These are phyloP conservation scores for Rhinoraja longicauda DNA, from an alignment of 2,797 vertebrate species.

Conservation along the genomic window DNA sequence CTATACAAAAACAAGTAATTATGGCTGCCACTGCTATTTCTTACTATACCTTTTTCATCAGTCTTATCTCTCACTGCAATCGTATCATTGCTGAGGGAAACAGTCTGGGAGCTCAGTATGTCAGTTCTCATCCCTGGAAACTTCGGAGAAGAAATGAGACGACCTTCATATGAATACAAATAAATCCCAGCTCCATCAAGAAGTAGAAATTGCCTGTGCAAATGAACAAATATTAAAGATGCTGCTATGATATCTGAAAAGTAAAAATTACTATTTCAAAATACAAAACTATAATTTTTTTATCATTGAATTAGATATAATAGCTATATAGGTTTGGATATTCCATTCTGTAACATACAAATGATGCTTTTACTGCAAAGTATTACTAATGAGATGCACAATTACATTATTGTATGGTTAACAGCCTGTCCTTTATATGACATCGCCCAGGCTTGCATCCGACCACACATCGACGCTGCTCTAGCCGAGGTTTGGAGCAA, in stretches of 20 bases:
- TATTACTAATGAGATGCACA: background rate
- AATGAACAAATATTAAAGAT: constrained; percentile 14
- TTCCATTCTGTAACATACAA: background rate
- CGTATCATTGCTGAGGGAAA: constrained; percentile 86
- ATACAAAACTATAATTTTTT: background rate
- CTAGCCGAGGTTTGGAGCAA: too few relatives aligned
- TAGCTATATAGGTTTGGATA: background rate
- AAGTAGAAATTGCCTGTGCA: constrained; percentile 80
- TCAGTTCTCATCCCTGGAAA: constrained; percentile 85
- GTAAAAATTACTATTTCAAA: background rate
- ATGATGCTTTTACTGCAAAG: background rate
- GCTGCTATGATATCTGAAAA: background rate
- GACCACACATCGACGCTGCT: too few relatives aligned
- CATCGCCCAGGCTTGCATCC: too few relatives aligned
- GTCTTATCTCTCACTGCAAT: constrained; percentile 81
- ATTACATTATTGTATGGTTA: background rate
- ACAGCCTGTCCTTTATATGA: too few relatives aligned
- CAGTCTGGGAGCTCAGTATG: constrained; percentile 73
- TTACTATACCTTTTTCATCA: constrained; percentile 77
- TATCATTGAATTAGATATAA: background rate
- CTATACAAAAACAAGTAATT: too few relatives aligned
- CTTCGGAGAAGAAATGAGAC: constrained; percentile 81
- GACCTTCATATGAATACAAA: constrained; percentile 87
- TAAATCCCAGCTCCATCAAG: constrained; percentile 85
- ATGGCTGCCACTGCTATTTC: too few relatives aligned